Conservation (phyloP, 1,140 invertebrate genomes). For the Drosophila baimaii region DNA sequence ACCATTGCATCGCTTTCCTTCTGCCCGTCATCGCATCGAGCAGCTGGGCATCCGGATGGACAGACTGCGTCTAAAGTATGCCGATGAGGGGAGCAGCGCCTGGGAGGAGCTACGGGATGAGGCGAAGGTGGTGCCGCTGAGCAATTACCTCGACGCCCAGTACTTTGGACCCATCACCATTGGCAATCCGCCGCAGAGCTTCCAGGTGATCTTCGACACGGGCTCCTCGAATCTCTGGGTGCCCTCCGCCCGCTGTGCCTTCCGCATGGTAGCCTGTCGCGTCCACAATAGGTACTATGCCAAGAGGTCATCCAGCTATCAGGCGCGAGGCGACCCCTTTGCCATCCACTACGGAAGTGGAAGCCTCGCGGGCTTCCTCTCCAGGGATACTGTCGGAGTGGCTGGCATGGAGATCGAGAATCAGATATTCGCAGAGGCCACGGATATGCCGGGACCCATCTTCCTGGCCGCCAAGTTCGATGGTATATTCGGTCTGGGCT, state of each 20-base stretch:
- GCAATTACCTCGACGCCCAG: slow-evolving; percentile 98
- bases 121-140: slow-evolving; percentile 85
- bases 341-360: slow-evolving; percentile 98
- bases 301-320: slow-evolving; percentile 92
- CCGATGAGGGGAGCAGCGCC: slow-evolving; percentile 3
- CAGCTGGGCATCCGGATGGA: slow-evolving; percentile 72
- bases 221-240: slow-evolving; percentile 99
- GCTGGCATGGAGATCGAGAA: slow-evolving; percentile 89
- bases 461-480: slow-evolving; percentile 99
- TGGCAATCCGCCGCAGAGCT: slow-evolving; percentile 96
- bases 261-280: slow-evolving; percentile 94
- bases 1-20: slow-evolving; percentile 59
- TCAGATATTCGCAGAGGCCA: slow-evolving; percentile 98
- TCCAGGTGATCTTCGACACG: slow-evolving; percentile 98
- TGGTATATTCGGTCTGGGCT: slow-evolving; percentile 97
- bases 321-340: slow-evolving; percentile 94
- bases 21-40: slow-evolving; percentile 64
- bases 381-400: slow-evolving; percentile 91
- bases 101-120: neutral
- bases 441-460: slow-evolving; percentile 94
- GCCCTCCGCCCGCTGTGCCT: slow-evolving; percentile 95
- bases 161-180: slow-evolving; percentile 98
- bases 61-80: slow-evolving; percentile 62
- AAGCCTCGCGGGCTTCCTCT: slow-evolving; percentile 96
- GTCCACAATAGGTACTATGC: slow-evolving; percentile 97